Conservation (phyloP, 2,113 vertebrate species). For the Oostethus manadensis region DNA sequence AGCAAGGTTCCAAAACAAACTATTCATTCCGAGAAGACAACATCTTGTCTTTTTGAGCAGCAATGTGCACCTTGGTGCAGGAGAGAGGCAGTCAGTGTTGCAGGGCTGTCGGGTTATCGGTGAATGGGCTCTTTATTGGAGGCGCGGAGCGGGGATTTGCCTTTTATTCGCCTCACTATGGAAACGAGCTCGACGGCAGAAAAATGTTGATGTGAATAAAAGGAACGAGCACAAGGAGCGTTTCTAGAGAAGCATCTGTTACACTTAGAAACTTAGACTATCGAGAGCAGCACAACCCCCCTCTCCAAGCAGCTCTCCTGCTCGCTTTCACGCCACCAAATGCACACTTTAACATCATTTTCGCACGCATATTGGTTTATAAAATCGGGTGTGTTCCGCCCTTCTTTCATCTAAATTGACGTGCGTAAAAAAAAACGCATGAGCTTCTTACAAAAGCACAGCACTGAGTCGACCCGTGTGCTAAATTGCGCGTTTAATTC, state of each 20-base stretch:
- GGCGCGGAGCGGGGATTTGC: constrained; percentile 91
- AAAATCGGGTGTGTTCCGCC: neutral
- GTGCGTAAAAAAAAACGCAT: neutral
- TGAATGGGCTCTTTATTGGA: constrained; percentile 94
- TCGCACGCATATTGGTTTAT: neutral
- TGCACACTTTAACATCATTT: constrained; percentile 23
- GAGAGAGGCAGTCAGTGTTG: constrained; percentile 81
- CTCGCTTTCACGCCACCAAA: constrained; percentile 30
- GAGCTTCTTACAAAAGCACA: neutral
- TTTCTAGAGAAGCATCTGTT: constrained; percentile 98
- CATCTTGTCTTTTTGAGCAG: constrained; percentile 43
- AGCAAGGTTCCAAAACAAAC: constrained; percentile 31
- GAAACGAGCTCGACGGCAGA: constrained; percentile 95
- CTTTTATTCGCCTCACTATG: constrained; percentile 99
- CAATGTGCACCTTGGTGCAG: constrained; percentile 57
- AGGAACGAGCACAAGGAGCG: constrained; percentile 87
- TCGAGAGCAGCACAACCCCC: constrained; percentile 78
- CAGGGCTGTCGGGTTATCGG: constrained; percentile 81
- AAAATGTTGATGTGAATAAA: constrained; percentile 95
- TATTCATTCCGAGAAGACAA: constrained; percentile 3
- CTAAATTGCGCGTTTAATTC: neutral
- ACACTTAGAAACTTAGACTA: constrained; percentile 99
- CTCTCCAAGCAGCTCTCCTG: constrained; percentile 40
- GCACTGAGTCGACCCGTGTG: neutral
- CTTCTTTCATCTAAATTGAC: too few relatives aligned